phyloP scores from a whole-genome alignment of 2,797 vertebrate species.

The Pyrrhura leucotis region DNA sequence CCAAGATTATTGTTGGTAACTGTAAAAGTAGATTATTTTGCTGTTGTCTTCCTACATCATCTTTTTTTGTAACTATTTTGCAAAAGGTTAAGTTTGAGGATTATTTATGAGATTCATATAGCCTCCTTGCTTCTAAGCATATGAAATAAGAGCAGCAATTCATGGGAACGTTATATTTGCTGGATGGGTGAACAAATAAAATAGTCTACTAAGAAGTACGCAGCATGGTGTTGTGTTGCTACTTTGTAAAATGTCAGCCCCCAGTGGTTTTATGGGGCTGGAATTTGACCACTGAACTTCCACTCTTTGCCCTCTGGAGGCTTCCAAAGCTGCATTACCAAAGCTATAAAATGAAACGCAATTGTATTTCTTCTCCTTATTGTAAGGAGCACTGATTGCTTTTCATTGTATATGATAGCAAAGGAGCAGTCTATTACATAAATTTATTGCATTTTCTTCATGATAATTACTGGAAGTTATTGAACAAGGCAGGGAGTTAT shows the following conservation, averaged over 20 bases:
- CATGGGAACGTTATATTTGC: not conserved
- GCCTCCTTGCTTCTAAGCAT: slow-evolving; percentile 9
- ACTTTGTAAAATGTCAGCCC: slow-evolving; percentile 58
- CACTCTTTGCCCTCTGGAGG: slow-evolving; percentile 78
- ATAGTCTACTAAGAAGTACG: not conserved
- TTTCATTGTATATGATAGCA: slow-evolving; percentile 82
- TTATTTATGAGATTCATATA: slow-evolving; percentile 39
- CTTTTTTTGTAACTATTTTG: slow-evolving; percentile 41
- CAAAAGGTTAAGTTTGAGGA: slow-evolving; percentile 54
- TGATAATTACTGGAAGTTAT: slow-evolving; percentile 86
- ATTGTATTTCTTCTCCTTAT: slow-evolving; percentile 81
- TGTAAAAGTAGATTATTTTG: slow-evolving; percentile 4
- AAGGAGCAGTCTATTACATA: slow-evolving; percentile 80
- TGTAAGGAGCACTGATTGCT: slow-evolving; percentile 81
- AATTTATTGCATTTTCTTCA: slow-evolving; percentile 82
- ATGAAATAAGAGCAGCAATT: slow-evolving; percentile 23
- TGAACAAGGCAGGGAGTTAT: slow-evolving; percentile 81
- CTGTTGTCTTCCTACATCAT: not conserved
- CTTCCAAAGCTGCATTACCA: slow-evolving; percentile 66
- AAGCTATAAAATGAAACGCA: slow-evolving; percentile 74
- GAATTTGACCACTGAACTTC: slow-evolving; percentile 70
- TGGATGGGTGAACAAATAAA: slow-evolving; percentile 59
- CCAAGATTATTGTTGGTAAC: slow-evolving; percentile 23
- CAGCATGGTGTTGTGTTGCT: not conserved
- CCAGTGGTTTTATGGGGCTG: slow-evolving; percentile 44